These are phyloP conservation scores for Cremastinae sp. DNA, from an alignment of 2,888 invertebrate genomes.

Conservation along the genomic window DNA sequence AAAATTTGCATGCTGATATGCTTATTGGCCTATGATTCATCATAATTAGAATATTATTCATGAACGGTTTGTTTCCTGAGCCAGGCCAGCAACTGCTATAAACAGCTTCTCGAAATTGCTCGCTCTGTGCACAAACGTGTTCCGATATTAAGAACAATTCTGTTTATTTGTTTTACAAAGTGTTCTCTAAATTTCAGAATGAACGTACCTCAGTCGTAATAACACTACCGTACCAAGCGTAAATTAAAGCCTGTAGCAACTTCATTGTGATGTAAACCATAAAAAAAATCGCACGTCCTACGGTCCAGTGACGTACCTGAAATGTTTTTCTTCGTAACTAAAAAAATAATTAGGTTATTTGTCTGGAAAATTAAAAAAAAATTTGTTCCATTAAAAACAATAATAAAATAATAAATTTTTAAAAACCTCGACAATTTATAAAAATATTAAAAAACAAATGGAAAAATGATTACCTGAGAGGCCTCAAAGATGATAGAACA, in stretches of 20 bases:
- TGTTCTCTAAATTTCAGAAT: neutral
- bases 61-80: constrained; percentile 54
- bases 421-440: neutral
- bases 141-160: neutral
- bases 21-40: constrained; percentile 66
- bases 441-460: neutral
- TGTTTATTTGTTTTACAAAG: neutral
- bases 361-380: constrained; percentile 6
- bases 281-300: constrained; percentile 47
- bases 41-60: constrained; percentile 62
- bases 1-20: constrained; percentile 64
- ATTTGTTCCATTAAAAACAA: no score
- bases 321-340: neutral
- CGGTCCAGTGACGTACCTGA: constrained; percentile 46
- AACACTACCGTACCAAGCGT: constrained; percentile 61
- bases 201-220: constrained; percentile 53
- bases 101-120: constrained; percentile 63
- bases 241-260: constrained; percentile 58
- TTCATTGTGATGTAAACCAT: constrained; percentile 54
- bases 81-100: constrained; percentile 66
- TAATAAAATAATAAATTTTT: neutral
- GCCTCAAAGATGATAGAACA: constrained; percentile 59
- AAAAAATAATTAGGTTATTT: no score
- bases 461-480: constrained; percentile 49
- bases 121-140: constrained; percentile 68